phyloP scores from a whole-genome alignment of 2,113 vertebrate species.

The Ibidorhyncha struthersii region DNA sequence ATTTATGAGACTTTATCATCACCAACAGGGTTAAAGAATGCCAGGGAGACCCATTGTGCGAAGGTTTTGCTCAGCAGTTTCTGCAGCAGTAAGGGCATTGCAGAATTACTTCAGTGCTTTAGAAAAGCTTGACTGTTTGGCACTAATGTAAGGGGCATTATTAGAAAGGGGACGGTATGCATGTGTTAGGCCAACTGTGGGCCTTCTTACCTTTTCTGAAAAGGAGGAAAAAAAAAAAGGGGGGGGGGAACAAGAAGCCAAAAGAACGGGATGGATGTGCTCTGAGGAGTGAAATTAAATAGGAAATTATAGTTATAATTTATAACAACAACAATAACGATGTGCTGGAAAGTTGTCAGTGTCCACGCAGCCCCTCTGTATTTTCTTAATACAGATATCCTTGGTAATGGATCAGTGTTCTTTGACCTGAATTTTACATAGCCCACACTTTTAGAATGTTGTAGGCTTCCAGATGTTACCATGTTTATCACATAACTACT shows the following conservation, averaged over 20 bases:
- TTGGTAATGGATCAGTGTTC: neutral
- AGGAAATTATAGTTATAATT: neutral
- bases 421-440: neutral
- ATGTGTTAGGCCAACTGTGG: neutral
- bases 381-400: neutral
- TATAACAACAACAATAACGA: neutral
- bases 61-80: slow-evolving; percentile 78
- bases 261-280: neutral
- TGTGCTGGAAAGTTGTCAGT: neutral
- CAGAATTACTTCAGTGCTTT: slow-evolving; percentile 71
- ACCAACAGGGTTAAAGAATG: slow-evolving; percentile 77
- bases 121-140: slow-evolving; percentile 47
- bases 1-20: slow-evolving; percentile 79
- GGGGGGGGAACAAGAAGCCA: neutral
- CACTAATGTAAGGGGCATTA: slow-evolving; percentile 52
- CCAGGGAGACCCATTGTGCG: slow-evolving; percentile 72
- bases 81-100: slow-evolving; percentile 53
- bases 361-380: neutral
- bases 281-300: neutral
- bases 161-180: slow-evolving; percentile 57
- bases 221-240: neutral
- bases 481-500: neutral
- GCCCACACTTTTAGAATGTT: neutral
- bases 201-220: neutral
- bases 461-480: slow-evolving; percentile 47